Conservation (phyloP, 2,797 vertebrate genomes). For the Myioborus melanocephalus region DNA sequence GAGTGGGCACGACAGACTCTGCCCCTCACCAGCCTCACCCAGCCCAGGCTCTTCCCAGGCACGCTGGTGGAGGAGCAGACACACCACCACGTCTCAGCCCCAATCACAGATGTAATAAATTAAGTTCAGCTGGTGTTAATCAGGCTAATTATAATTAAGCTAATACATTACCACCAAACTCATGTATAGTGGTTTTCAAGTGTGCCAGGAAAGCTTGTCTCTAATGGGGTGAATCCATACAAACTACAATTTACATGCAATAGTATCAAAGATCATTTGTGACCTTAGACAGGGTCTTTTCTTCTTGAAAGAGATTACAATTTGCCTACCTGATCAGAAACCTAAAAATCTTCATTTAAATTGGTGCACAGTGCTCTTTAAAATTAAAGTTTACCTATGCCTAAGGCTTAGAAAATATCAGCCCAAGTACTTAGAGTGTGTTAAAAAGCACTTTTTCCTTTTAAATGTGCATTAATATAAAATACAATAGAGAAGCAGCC, state of each 20-base stretch:
- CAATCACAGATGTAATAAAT: background rate
- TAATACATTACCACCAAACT: background rate
- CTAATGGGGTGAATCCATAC: background rate
- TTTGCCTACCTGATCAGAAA: background rate
- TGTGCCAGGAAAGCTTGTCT: background rate
- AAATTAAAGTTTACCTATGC: background rate
- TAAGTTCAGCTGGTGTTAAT: background rate
- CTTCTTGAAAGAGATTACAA: background rate
- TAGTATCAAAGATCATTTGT: background rate
- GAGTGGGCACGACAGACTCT: background rate
- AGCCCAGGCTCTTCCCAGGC: background rate
- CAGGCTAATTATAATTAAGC: background rate
- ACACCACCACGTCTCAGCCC: background rate
- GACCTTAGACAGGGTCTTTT: background rate
- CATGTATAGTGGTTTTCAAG: background rate
- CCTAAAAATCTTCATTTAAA: background rate
- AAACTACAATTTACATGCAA: background rate
- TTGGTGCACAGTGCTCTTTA: background rate
- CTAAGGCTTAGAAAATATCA: background rate
- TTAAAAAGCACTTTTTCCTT: background rate
- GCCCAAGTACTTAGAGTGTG: background rate
- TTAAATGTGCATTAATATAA: background rate
- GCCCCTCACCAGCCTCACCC: background rate
- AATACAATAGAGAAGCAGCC: background rate
- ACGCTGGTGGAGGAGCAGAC: background rate